Percentiles rank a stretch among this genome's conserved stretches.
phyloP scores from a whole-genome alignment of 2,797 vertebrate species.

The Enteromius fasciolatus region DNA sequence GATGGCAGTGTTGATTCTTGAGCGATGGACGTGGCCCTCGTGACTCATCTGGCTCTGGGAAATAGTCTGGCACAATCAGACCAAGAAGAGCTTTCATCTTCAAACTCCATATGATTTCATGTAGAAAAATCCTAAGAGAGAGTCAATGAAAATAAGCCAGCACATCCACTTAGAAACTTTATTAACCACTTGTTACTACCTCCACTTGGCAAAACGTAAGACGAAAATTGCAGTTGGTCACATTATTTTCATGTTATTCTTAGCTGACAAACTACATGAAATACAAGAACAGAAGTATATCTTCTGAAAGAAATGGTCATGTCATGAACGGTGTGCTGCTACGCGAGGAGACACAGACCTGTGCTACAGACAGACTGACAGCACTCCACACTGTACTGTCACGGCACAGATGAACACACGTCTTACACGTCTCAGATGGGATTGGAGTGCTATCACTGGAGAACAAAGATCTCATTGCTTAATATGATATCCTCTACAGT shows the following conservation, averaged over 20 bases:
- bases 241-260: constrained; percentile 30
- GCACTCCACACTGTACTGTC: constrained; percentile 52
- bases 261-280: constrained; percentile 56
- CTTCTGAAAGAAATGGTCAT: constrained; percentile 53
- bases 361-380: constrained; percentile 49
- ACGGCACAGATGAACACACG: constrained; percentile 51
- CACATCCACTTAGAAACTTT: background rate
- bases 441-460: constrained; percentile 60
- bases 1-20: constrained; percentile 51
- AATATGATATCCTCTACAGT: constrained; percentile 56
- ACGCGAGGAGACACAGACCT: constrained; percentile 61
- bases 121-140: background rate
- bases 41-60: constrained; percentile 17
- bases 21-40: background rate
- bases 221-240: background rate
- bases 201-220: background rate
- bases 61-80: constrained; percentile 7
- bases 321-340: constrained; percentile 64
- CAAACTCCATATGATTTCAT: background rate
- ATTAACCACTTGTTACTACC: constrained; percentile 14
- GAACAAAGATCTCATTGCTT: constrained; percentile 66
- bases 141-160: background rate
- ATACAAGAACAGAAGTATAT: constrained; percentile 66
- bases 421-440: constrained; percentile 56
- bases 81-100: background rate